Evolutionary conservation across 1,140 invertebrate species (phyloP).

Genomic region (Episyrphus balteatus): DNA sequence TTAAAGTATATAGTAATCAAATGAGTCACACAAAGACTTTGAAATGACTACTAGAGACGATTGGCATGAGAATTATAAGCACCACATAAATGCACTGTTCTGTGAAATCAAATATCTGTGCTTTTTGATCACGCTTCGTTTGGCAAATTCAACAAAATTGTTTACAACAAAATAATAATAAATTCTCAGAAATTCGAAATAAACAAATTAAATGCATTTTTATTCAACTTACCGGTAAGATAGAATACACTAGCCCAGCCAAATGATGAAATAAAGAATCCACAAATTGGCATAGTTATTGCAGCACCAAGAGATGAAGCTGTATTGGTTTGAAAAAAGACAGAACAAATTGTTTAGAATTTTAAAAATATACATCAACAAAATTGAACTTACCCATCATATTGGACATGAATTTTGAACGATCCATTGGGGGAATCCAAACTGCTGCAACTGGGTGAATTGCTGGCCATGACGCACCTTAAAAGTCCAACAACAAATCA

Average conservation of each 20-base stretch:
- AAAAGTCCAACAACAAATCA: too few species aligned
- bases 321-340: constrained; percentile 37
- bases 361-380: background rate
- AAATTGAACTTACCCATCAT: constrained; percentile 62
- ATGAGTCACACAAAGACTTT: too few species aligned
- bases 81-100: too few species aligned
- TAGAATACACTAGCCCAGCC: constrained; percentile 82
- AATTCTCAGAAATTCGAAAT: too few species aligned
- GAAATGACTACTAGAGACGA: too few species aligned
- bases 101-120: too few species aligned
- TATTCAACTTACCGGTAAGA: constrained; percentile 50
- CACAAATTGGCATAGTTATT: constrained; percentile 69
- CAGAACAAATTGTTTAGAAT: background rate
- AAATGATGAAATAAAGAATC: constrained; percentile 61
- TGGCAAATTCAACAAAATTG: too few species aligned
- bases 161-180: too few species aligned
- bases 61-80: too few species aligned
- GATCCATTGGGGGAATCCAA: constrained; percentile 83
- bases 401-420: constrained; percentile 75
- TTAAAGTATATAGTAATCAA: too few species aligned
- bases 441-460: constrained; percentile 80
- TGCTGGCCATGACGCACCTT: constrained; percentile 75
- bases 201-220: too few species aligned
- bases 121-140: too few species aligned
- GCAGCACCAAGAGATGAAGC: constrained; percentile 73